Evolutionary conservation across 2,113 vertebrate species (phyloP).

Genomic region (Platanista minor): DNA sequence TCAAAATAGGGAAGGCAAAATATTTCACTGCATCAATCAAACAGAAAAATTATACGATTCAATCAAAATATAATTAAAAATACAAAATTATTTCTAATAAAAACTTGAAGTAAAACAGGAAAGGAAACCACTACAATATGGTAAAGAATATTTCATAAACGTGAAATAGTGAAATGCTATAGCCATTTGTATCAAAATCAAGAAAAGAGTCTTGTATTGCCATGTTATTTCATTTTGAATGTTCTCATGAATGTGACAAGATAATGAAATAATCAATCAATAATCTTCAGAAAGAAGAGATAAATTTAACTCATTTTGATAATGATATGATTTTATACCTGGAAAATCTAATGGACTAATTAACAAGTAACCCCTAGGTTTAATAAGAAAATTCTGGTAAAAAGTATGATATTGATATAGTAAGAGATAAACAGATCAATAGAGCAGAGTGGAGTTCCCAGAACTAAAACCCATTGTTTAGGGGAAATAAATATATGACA

Average conservation of each 20-base stretch:
- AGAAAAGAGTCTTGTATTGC: not conserved
- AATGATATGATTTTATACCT: not conserved
- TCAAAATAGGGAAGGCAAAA: slow-evolving; percentile 30
- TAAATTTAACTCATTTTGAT: slow-evolving; percentile 7
- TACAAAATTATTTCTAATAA: not conserved
- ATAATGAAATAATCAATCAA: not conserved
- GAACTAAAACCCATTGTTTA: not conserved
- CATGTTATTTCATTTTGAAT: not conserved
- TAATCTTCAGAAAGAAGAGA: not conserved
- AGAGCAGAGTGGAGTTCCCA: not conserved
- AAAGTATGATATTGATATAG: not conserved
- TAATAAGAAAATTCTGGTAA: slow-evolving; percentile 1
- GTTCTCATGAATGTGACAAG: not conserved
- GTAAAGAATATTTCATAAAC: not conserved
- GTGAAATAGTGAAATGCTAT: not conserved
- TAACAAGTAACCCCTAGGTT: not conserved
- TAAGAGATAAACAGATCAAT: not conserved
- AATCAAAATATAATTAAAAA: not conserved
- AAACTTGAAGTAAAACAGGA: not conserved
- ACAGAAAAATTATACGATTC: not conserved
- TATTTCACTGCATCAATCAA: not conserved
- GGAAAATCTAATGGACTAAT: not conserved
- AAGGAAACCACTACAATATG: not conserved
- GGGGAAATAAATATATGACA: not conserved
- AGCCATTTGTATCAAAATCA: not conserved